Conservation (phyloP, 2,797 vertebrate species). For the Gambusia yucatana region DNA sequence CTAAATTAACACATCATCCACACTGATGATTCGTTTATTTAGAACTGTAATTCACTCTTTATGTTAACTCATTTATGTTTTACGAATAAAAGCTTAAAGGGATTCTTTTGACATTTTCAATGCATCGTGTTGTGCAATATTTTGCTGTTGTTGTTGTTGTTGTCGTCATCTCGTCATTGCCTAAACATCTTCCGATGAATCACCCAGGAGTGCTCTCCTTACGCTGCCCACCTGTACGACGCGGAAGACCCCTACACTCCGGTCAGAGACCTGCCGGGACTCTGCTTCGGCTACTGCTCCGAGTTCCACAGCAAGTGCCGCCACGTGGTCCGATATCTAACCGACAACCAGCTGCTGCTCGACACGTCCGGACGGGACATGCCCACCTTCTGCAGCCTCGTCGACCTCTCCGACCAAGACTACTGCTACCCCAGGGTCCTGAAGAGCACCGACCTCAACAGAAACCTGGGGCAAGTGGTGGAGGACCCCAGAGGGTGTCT, state of each 20-base stretch:
- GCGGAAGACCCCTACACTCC: constrained; percentile 84
- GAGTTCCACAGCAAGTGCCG: constrained; percentile 80
- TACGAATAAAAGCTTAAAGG: not conserved
- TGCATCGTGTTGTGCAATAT: not conserved
- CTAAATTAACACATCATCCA: not conserved
- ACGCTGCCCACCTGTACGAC: constrained; percentile 86
- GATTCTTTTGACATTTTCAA: not conserved
- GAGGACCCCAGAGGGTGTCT: constrained; percentile 82
- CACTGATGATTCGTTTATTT: not conserved
- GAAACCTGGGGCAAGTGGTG: constrained; percentile 77
- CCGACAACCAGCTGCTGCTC: constrained; percentile 62
- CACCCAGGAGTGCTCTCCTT: constrained; percentile 88
- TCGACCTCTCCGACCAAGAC: constrained; percentile 83
- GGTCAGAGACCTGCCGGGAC: constrained; percentile 82
- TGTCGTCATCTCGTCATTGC: not conserved
- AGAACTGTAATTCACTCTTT: not conserved
- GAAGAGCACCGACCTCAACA: constrained; percentile 76
- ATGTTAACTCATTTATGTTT: not conserved
- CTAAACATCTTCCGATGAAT: not conserved
- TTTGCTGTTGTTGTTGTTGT: not conserved
- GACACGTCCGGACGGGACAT: constrained; percentile 64
- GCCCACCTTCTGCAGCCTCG: constrained; percentile 79
- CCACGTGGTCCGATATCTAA: constrained; percentile 81
- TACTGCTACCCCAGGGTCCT: constrained; percentile 87
- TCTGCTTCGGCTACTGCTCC: constrained; percentile 85